phyloP scores from a whole-genome alignment of 1,140 invertebrate genomes.

The Meteorus sp. region DNA sequence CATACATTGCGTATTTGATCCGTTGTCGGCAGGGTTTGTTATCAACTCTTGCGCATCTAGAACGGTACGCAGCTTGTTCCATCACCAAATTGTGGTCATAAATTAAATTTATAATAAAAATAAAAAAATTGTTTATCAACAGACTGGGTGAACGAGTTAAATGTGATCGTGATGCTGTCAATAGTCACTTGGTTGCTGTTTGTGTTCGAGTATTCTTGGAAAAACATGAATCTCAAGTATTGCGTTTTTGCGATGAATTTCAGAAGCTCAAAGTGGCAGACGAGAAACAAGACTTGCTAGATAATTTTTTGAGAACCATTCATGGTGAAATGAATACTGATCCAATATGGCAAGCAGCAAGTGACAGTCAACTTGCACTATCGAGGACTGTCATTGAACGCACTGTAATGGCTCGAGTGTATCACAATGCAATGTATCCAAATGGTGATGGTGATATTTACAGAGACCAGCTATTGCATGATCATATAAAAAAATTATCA shows the following conservation, averaged over 20 bases:
- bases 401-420: constrained; percentile 84
- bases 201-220: constrained; percentile 82
- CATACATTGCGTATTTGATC: constrained; percentile 85
- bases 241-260: constrained; percentile 77
- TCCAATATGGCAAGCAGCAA: constrained; percentile 72
- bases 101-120: background rate
- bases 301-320: constrained; percentile 65
- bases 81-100: background rate
- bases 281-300: constrained; percentile 77
- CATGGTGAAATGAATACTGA: constrained; percentile 68
- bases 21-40: constrained; percentile 81
- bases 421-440: constrained; percentile 91
- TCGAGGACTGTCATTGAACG: constrained; percentile 77
- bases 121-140: constrained; percentile 18
- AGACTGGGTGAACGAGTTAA: constrained; percentile 68
- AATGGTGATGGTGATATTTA: constrained; percentile 95
- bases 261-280: constrained; percentile 73
- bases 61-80: constrained; percentile 55
- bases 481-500: constrained; percentile 86
- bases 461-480: constrained; percentile 84
- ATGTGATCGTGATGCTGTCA: constrained; percentile 73
- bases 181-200: constrained; percentile 76
- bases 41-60: constrained; percentile 76
- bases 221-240: constrained; percentile 66
- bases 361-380: constrained; percentile 69